These are phyloP conservation scores for Himantopus leucocephalus DNA, from an alignment of 2,113 vertebrate species.

Conservation along the genomic window DNA sequence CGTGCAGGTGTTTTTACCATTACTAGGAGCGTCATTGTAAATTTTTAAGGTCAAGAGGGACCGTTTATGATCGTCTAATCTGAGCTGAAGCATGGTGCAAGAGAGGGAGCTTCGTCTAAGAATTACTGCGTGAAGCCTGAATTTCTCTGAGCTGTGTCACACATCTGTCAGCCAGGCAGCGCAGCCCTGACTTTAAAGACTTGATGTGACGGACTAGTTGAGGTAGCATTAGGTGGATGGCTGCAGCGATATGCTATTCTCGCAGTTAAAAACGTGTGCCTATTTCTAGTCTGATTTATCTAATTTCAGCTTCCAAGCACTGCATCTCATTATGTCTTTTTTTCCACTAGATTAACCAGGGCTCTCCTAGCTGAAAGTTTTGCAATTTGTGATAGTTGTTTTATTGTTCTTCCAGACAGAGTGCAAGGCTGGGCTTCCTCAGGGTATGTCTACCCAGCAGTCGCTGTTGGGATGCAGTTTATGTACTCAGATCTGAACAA, in stretches of 20 bases:
- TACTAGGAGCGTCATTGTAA: not conserved
- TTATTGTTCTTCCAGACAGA: not conserved
- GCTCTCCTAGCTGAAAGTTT: conserved; percentile 5
- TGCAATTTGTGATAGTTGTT: not conserved
- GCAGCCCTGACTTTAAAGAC: not conserved
- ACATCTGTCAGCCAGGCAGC: not conserved
- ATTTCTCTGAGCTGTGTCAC: not conserved
- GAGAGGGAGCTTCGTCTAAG: not conserved
- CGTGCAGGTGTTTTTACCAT: not conserved
- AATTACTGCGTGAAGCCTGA: not conserved
- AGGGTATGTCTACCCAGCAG: not conserved
- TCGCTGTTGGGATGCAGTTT: not conserved
- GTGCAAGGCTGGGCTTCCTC: not conserved
- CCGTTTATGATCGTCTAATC: not conserved
- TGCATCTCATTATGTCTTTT: conserved; percentile 25
- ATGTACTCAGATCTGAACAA: not conserved
- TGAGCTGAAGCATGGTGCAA: not conserved
- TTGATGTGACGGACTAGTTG: not conserved
- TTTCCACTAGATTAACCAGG: conserved; percentile 22
- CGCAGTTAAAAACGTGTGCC: not conserved
- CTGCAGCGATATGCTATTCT: not conserved
- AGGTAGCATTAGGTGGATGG: not conserved
- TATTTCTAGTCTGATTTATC: conserved; percentile 15
- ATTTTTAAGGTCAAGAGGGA: not conserved
- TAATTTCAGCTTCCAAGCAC: conserved; percentile 12